Percentiles rank a stretch among this genome's conserved stretches.
phyloP scores from a whole-genome alignment of 2,888 invertebrate genomes.

The Odontomyia ornata region DNA sequence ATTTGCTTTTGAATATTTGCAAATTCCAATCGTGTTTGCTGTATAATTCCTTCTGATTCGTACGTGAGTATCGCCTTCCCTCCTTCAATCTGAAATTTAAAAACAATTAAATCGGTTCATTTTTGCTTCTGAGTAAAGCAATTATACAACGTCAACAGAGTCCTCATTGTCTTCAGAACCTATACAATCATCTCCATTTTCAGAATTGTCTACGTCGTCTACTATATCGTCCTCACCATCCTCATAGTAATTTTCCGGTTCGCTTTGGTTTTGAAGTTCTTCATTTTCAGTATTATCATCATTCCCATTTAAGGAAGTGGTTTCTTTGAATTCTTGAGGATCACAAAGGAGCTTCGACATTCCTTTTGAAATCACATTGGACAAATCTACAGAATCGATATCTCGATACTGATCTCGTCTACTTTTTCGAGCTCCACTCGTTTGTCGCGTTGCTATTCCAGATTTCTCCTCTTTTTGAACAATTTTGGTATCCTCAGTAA shows the following conservation, averaged over 20 bases:
- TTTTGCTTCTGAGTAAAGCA: neutral
- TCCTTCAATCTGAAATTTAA: neutral
- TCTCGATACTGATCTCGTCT: neutral
- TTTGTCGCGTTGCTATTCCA: neutral
- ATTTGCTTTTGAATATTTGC: conserved; percentile 59
- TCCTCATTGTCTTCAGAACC: conserved; percentile 19
- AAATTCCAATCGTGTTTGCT: conserved; percentile 57
- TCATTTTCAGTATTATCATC: conserved; percentile 51
- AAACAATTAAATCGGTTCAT: neutral
- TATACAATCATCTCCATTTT: neutral
- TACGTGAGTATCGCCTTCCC: neutral
- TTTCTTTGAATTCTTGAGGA: neutral
- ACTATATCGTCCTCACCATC: conserved; percentile 35
- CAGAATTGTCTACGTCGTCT: conserved; percentile 3
- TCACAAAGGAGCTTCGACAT: conserved; percentile 47
- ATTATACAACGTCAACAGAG: conserved; percentile 19
- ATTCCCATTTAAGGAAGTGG: neutral
- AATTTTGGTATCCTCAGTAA: neutral
- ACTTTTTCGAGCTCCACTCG: neutral
- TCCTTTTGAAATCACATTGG: conserved; percentile 22
- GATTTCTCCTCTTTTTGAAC: neutral
- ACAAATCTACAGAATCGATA: neutral
- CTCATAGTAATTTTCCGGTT: conserved; percentile 49
- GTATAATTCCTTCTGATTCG: conserved; percentile 18
- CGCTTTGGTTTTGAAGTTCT: conserved; percentile 52